Conservation (phyloP, 2,888 invertebrate species). For the Arge pagana region DNA sequence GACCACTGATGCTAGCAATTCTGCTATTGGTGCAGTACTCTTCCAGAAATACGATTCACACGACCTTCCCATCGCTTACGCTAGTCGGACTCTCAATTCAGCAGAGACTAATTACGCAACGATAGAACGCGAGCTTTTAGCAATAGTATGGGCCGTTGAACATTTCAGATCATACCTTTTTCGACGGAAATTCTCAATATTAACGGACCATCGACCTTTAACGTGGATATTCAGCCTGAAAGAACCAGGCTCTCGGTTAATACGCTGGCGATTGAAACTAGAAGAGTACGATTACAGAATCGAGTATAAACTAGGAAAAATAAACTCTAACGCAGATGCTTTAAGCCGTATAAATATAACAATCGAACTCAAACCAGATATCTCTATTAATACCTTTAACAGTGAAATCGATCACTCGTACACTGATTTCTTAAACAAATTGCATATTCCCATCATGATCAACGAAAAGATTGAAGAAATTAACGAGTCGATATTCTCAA, state of each 20-base stretch:
- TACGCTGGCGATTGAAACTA: conserved; percentile 43
- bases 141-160: conserved; percentile 47
- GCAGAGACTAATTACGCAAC: conserved; percentile 35
- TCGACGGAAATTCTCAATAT: conserved; percentile 39
- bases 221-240: conserved; percentile 26
- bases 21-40: conserved; percentile 39
- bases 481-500: background rate
- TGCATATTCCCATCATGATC: background rate
- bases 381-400: too few relatives aligned
- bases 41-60: conserved; percentile 45
- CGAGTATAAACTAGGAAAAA: conserved; percentile 39
- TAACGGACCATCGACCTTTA: conserved; percentile 38
- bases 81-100: conserved; percentile 3
- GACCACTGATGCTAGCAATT: conserved; percentile 26
- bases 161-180: conserved; percentile 51
- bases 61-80: conserved; percentile 42
- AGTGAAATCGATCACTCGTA: too few relatives aligned
- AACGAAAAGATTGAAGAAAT: background rate
- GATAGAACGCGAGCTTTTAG: conserved; percentile 41
- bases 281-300: conserved; percentile 48
- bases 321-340: conserved; percentile 44
- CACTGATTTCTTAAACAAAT: background rate
- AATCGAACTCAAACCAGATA: too few relatives aligned
- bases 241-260: conserved; percentile 36
- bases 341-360: conserved; percentile 18